Percentiles rank a stretch among this genome's conserved stretches.
phyloP scores from a whole-genome alignment of 2,888 invertebrate genomes.

The Sarcophaga variegata region DNA sequence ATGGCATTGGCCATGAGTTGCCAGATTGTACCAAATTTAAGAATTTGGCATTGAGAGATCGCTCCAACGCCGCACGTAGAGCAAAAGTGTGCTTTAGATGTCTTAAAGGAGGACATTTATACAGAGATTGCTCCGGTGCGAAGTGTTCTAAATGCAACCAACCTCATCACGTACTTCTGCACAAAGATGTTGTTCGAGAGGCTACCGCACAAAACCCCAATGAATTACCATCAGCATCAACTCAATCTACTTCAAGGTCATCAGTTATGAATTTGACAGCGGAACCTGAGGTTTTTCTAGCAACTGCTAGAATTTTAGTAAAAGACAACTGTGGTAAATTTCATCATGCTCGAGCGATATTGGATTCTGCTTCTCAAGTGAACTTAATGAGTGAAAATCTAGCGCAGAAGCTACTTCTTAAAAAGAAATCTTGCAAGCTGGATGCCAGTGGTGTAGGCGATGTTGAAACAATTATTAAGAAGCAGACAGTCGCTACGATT shows the following conservation, averaged over 20 bases:
- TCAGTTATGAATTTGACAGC: conserved; percentile 12
- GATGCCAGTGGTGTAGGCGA: conserved; percentile 35
- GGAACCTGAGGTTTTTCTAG: conserved; percentile 48
- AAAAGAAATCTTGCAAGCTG: conserved; percentile 25
- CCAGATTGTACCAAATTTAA: no score
- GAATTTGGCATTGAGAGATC: no score
- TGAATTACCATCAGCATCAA: not conserved
- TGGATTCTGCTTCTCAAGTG: conserved; percentile 60
- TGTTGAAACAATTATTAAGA: conserved; percentile 24
- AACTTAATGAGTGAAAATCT: conserved; percentile 55
- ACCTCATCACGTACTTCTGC: not conserved
- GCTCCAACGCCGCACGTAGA: no score
- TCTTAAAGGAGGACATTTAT: not conserved
- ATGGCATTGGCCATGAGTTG: no score
- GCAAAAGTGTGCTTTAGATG: conserved; percentile 16
- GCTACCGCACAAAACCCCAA: not conserved
- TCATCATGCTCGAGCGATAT: conserved; percentile 40
- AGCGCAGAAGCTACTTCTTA: conserved; percentile 36
- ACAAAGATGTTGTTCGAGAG: not conserved
- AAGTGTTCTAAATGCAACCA: no score
- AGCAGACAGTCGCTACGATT: conserved; percentile 27
- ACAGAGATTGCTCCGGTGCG: not conserved
- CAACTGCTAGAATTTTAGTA: conserved; percentile 36
- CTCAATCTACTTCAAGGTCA: not conserved
- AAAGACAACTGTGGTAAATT: conserved; percentile 40